Base-by-base conservation (phyloP, 1,140 invertebrate genomes). In the Elymnias hypermnestra region DNA sequence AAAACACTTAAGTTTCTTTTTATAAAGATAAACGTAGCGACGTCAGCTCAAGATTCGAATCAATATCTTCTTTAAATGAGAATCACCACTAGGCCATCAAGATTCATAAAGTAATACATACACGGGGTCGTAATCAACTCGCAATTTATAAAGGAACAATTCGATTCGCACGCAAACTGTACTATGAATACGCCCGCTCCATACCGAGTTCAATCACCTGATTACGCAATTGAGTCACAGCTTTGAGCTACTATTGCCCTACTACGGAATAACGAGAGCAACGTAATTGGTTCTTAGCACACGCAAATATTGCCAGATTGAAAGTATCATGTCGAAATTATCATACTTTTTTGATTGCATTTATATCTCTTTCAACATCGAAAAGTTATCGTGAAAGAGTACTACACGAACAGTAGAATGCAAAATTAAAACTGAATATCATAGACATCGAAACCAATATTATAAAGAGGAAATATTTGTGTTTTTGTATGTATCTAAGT, bases 181-280 rank as follows among this genome's bases (percentile, higher is more conserved):
- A 52, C 48, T 44, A 53, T 45, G 45, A 62, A 53, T 66, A 70
- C 59, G 29, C 29, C 29, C 29, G 29, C 29, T 52, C 63, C 58
- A 57, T 54, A 19, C 21, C 9, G 63, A 56, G 72, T 71, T 75
- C 72, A 72, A 57, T 62, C 64, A 71, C 72, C 72, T 54, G 63
- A 58, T 72, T 75, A 68, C 72, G 59, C 55, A 72, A 75, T 52
- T 5, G 37, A 25, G 37, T 17, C 14, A 22, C 29, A 49, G 55
- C 40, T 55, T 48, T 47, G 40, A 52, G 36, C 38, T 44, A 51
- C 42, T 50, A 57, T 57, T 57, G 43, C 43, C 43, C 43, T 44
- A 46, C 38, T 38, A 39, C 36, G 37, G 37, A 52, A 37, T 25
- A 53, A 50, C 19, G 41, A 47, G 43, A 57, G 17, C 54, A 38